phyloP scores from a whole-genome alignment of 2,113 vertebrate species.

The Falcunculus frontatus region DNA sequence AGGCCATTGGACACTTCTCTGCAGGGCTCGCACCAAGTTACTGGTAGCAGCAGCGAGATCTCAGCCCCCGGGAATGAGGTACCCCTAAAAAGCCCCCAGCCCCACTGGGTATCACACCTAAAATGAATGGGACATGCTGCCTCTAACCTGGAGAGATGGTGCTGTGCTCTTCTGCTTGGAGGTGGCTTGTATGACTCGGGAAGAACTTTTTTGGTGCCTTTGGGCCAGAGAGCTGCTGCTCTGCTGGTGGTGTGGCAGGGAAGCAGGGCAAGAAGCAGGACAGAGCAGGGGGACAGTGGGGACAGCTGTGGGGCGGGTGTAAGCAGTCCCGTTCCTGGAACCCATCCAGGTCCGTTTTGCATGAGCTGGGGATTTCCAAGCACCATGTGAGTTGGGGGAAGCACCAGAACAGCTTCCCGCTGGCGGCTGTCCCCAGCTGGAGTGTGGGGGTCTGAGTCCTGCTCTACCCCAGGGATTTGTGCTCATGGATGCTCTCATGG shows the following conservation, averaged over 20 bases:
- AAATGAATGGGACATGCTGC: neutral
- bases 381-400: neutral
- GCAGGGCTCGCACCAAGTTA: neutral
- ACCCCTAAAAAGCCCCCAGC: neutral
- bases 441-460: rapidly evolving
- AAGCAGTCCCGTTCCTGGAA: neutral
- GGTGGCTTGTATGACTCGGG: rapidly evolving
- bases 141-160: neutral
- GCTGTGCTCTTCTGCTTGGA: neutral
- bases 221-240: neutral
- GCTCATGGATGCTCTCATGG: neutral
- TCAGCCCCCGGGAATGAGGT: neutral
- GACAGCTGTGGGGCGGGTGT: neutral
- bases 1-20: neutral
- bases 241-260: neutral
- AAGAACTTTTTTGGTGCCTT: neutral
- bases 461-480: neutral
- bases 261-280: neutral
- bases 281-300: neutral
- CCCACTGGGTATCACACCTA: neutral
- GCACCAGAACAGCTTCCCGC: neutral
- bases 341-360: rapidly evolving
- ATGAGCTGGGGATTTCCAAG: neutral
- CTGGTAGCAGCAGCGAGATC: neutral
- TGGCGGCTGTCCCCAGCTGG: neutral